These are phyloP conservation scores for Cygnus olor DNA, from an alignment of 2,797 vertebrate species.

Conservation along the genomic window DNA sequence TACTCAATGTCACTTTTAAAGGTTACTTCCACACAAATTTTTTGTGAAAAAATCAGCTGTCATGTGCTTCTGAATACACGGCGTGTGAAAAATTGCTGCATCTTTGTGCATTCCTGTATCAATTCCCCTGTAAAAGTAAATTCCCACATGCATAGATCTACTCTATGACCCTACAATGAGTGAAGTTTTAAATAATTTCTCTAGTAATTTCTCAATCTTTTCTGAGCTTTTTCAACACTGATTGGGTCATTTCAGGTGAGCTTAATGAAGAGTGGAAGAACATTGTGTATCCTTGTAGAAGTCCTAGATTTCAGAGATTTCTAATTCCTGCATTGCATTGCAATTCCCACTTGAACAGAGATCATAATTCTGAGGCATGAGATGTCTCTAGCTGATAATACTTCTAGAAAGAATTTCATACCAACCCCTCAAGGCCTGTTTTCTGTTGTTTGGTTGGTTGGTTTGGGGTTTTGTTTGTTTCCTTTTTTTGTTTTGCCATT, in stretches of 20 bases:
- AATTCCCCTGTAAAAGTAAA: neutral
- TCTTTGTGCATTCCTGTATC: fast-evolving
- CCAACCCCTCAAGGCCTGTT: neutral
- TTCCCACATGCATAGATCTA: neutral
- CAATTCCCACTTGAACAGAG: neutral
- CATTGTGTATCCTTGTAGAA: neutral
- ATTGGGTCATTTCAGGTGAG: neutral
- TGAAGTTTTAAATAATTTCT: neutral
- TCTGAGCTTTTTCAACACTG: neutral
- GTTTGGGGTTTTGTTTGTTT: no score
- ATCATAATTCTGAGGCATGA: neutral
- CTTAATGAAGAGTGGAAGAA: neutral
- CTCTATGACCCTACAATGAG: neutral
- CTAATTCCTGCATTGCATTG: neutral
- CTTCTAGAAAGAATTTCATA: neutral
- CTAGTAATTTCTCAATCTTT: neutral
- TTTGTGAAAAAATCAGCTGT: neutral
- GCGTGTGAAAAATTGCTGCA: neutral
- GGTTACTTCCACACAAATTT: neutral
- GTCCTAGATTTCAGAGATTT: neutral
- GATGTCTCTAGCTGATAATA: neutral
- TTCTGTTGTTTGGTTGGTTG: neutral
- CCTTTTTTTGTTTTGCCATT: neutral
- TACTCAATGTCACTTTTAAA: neutral
- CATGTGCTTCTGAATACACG: neutral